Evolutionary conservation across 2,888 invertebrate species (phyloP).

Genomic region (Drosophila bunnanda): DNA sequence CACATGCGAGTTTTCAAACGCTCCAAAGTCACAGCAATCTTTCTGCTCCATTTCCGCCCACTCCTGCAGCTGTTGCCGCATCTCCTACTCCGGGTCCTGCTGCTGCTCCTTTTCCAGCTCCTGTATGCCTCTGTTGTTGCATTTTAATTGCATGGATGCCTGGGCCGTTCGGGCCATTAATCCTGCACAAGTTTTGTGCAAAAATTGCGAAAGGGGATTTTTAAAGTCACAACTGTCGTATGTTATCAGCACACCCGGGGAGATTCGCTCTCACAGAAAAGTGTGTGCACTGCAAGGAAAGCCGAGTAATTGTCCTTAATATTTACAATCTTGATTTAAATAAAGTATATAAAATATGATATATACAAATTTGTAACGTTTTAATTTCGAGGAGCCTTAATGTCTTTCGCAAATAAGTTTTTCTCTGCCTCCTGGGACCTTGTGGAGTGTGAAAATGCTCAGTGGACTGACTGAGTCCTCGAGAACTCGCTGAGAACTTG

Average conservation of each 20-base stretch:
- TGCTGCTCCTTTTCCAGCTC: conserved; percentile 10
- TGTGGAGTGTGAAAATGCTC: neutral
- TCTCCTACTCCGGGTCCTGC: conserved; percentile 1
- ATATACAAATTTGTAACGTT: neutral
- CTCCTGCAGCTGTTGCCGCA: conserved; percentile 33
- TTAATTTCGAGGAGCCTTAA: neutral
- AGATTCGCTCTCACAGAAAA: conserved; percentile 13
- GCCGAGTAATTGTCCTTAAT: neutral
- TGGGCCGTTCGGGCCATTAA: conserved; percentile 75
- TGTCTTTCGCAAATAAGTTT: neutral
- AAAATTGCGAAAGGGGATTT: conserved; percentile 75
- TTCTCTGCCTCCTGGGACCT: neutral
- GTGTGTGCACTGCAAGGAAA: conserved; percentile 9
- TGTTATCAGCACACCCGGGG: conserved; percentile 66
- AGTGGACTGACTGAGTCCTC: conserved; percentile 20
- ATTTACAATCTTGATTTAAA: neutral
- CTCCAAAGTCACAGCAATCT: conserved; percentile 77
- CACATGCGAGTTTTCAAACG: conserved; percentile 77
- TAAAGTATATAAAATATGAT: neutral
- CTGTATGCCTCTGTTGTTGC: conserved; percentile 60
- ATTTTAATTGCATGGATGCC: conserved; percentile 77
- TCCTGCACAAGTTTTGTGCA: conserved; percentile 78
- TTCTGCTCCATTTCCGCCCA: conserved; percentile 77
- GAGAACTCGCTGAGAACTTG: conserved; percentile 49
- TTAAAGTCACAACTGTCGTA: conserved; percentile 80